These are phyloP conservation scores for Catagonus wagneri DNA, from an alignment of 2,113 vertebrate species.

Conservation along the genomic window DNA sequence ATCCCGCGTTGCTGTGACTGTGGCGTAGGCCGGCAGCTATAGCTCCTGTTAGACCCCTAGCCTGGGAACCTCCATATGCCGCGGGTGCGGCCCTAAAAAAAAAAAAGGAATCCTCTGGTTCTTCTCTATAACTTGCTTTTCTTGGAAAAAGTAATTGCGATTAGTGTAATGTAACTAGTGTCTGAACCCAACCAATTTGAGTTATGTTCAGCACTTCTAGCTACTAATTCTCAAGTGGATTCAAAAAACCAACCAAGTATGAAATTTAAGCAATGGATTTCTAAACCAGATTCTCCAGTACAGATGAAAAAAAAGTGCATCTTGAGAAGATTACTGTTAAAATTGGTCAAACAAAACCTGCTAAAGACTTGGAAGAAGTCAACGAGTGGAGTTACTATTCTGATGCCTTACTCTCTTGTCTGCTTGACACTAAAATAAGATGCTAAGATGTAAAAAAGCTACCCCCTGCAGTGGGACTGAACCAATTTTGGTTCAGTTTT, in stretches of 20 bases:
- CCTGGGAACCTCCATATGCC: too few relatives aligned
- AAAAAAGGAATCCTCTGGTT: background rate
- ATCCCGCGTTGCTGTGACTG: too few relatives aligned
- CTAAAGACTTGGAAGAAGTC: background rate
- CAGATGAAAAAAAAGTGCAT: background rate
- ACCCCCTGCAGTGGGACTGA: background rate
- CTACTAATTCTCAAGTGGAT: background rate
- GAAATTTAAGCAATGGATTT: background rate
- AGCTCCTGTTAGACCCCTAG: too few relatives aligned
- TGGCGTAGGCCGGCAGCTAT: too few relatives aligned
- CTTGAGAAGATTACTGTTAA: conserved; percentile 6
- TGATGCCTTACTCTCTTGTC: background rate
- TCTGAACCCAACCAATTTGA: background rate
- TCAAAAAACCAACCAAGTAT: background rate
- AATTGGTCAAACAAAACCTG: conserved; percentile 8
- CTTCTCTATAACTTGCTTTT: conserved; percentile 29
- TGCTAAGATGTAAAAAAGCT: background rate
- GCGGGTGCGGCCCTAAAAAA: too few relatives aligned
- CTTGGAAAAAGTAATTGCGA: conserved; percentile 15
- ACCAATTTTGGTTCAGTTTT: background rate
- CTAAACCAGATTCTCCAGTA: conserved; percentile 19
- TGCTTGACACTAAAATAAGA: background rate
- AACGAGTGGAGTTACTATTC: background rate
- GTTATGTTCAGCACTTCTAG: conserved; percentile 7
- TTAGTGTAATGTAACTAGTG: background rate